A percentile compares a stretch with the other conserved stretches of the same genome.
phyloP scores from a whole-genome alignment of 2,797 vertebrate species.

The Tokudaia muenninki region DNA sequence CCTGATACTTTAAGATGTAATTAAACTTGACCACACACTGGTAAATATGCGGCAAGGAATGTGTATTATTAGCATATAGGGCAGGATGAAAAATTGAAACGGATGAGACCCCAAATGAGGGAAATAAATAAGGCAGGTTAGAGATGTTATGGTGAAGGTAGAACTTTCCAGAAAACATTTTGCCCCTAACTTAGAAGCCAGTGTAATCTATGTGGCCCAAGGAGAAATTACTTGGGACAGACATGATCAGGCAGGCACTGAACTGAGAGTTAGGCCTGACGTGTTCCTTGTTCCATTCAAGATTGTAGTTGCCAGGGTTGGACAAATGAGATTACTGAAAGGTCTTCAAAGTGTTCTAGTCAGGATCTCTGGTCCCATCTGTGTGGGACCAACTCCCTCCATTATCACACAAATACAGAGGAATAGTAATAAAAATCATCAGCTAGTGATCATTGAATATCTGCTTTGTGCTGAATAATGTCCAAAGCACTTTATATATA shows the following conservation, averaged over 20 bases:
- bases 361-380: constrained; percentile 5
- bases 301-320: not conserved
- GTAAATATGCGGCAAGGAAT: constrained; percentile 1
- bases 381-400: not conserved
- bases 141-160: constrained; percentile 30
- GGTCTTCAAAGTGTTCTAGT: constrained; percentile 34
- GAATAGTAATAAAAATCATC: not conserved
- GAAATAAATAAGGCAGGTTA: constrained; percentile 43
- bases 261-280: constrained; percentile 17
- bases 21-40: not conserved
- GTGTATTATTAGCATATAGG: not conserved
- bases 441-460: not conserved
- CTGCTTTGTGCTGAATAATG: constrained; percentile 25
- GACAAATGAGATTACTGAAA: constrained; percentile 25
- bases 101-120: constrained; percentile 36
- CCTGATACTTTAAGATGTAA: constrained; percentile 37
- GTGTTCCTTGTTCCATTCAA: constrained; percentile 9
- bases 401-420: not conserved
- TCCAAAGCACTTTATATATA: constrained; percentile 35
- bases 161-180: constrained; percentile 54
- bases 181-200: not conserved
- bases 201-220: constrained; percentile 7
- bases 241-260: constrained; percentile 3
- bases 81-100: not conserved
- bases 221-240: not conserved